Percentiles rank a stretch among this genome's conserved stretches.
Conservation (phyloP, 2,888 invertebrate genomes). For the Volucella inanis region DNA sequence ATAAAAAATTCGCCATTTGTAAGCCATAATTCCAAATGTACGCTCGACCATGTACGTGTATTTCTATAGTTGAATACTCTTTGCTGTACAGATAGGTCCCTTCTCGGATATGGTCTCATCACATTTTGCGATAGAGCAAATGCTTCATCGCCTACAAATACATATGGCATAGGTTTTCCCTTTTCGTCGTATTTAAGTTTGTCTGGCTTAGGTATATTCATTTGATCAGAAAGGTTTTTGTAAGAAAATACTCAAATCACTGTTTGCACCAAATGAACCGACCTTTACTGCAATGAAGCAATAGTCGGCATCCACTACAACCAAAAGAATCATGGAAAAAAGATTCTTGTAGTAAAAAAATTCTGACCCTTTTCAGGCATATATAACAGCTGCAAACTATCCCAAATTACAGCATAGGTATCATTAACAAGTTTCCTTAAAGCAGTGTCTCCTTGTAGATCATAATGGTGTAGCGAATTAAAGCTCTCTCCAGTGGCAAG, state of each 20-base stretch:
- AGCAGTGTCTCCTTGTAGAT: too few species aligned
- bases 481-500: too few species aligned
- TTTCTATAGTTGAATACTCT: too few species aligned
- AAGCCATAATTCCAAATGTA: too few species aligned
- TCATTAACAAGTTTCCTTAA: too few species aligned
- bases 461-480: too few species aligned
- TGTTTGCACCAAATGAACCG: background rate
- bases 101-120: slow-evolving; percentile 12
- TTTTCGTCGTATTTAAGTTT: background rate
- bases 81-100: too few species aligned
- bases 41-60: too few species aligned
- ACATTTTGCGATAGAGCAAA: slow-evolving; percentile 7
- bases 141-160: slow-evolving; percentile 11
- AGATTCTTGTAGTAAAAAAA: slow-evolving; percentile 1
- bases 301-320: background rate
- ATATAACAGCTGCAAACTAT: background rate
- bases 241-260: background rate
- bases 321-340: too few species aligned
- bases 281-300: background rate
- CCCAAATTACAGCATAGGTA: too few species aligned
- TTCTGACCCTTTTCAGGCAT: background rate
- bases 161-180: slow-evolving; percentile 7
- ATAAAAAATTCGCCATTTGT: too few species aligned
- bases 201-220: background rate
- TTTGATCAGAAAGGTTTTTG: slow-evolving; percentile 1